phyloP scores from a whole-genome alignment of 2,797 vertebrate species.

The Muscicapa striata region DNA sequence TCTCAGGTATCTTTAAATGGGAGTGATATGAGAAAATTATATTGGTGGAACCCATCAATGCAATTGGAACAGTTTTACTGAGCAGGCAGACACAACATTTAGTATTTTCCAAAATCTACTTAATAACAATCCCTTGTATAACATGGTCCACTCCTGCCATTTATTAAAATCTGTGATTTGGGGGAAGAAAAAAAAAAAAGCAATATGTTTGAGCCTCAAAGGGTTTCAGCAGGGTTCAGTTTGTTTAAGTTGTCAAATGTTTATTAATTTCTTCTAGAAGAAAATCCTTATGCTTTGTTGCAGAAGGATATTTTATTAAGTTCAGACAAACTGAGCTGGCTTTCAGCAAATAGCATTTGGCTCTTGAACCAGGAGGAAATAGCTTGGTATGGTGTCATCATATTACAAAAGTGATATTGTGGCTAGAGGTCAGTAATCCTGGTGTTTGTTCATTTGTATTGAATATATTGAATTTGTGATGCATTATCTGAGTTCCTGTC shows the following conservation, averaged over 20 bases:
- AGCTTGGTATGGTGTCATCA: constrained; percentile 34
- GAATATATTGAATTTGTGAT: not conserved
- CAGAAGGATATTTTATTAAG: constrained; percentile 56
- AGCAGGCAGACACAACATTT: not conserved
- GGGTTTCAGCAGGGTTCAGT: constrained; percentile 21
- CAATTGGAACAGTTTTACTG: not conserved
- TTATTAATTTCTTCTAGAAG: constrained; percentile 62
- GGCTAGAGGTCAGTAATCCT: constrained; percentile 16
- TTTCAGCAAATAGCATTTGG: constrained; percentile 55
- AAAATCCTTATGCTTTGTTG: constrained; percentile 3
- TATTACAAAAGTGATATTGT: constrained; percentile 39
- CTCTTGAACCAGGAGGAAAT: constrained; percentile 46
- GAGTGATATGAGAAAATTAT: not conserved
- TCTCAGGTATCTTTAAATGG: constrained; percentile 26
- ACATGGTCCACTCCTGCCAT: constrained; percentile 3
- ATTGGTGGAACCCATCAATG: not conserved
- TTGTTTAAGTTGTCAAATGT: constrained; percentile 69
- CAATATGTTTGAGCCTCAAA: not conserved
- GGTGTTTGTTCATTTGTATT: constrained; percentile 2
- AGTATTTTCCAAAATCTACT: not conserved
- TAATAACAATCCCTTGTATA: constrained; percentile 17
- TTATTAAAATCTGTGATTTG: constrained; percentile 40
- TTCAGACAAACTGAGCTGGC: constrained; percentile 48
- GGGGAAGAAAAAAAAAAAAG: not conserved
- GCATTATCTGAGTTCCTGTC: not conserved